Conservation (phyloP, 2,888 invertebrate species). For the Diarsia rubi region DNA sequence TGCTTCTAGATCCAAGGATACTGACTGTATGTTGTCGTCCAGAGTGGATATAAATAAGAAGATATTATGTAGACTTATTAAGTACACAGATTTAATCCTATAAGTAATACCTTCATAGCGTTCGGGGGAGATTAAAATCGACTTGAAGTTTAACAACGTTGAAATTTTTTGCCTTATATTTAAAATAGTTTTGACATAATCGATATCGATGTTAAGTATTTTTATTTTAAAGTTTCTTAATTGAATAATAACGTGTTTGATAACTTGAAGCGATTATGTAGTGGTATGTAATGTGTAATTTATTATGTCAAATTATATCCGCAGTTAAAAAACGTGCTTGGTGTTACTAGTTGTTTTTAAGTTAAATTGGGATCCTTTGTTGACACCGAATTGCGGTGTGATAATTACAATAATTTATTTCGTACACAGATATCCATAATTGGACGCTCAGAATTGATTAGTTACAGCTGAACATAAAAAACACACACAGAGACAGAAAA, state of each 20-base stretch:
- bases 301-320: not conserved
- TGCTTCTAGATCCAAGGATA: not conserved
- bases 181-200: conserved; percentile 46
- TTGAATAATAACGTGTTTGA: conserved; percentile 15
- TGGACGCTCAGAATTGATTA: too few species aligned
- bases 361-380: not conserved
- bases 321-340: conserved; percentile 4
- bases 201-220: not conserved
- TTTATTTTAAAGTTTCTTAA: conserved; percentile 29
- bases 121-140: conserved; percentile 16
- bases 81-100: not conserved
- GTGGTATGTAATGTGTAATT: conserved; percentile 16
- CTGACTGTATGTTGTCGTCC: not conserved
- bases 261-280: conserved; percentile 1
- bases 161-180: conserved; percentile 30
- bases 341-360: not conserved
- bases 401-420: not conserved
- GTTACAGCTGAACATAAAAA: too few species aligned
- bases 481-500: too few species aligned
- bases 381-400: not conserved
- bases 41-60: not conserved
- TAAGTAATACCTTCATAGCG: not conserved
- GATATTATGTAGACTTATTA: not conserved
- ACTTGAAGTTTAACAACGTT: not conserved
- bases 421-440: too few species aligned